phyloP scores from a whole-genome alignment of 35 echinoderm and acorn worm genomes.

The Hemicentrotus pulcherrimus region DNA sequence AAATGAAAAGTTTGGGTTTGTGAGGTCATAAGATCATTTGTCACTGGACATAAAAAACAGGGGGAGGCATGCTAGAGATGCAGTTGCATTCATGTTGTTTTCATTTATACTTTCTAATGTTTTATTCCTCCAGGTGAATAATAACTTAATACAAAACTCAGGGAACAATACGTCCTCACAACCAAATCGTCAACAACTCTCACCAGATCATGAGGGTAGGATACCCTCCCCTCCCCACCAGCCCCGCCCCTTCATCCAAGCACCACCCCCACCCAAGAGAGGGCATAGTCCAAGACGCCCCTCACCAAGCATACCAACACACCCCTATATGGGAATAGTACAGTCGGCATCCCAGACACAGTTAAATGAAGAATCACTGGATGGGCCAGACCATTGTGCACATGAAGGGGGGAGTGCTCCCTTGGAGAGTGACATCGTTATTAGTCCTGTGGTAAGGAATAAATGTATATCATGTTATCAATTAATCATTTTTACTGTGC shows the following conservation, averaged over 20 bases:
- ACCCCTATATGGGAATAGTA: background rate
- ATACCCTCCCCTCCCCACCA: slow-evolving; percentile 41
- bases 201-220: slow-evolving; percentile 1
- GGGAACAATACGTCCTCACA: background rate
- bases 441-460: slow-evolving; percentile 30
- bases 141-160: slow-evolving; percentile 12
- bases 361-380: background rate
- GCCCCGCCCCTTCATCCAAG: slow-evolving; percentile 42
- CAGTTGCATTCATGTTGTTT: no score
- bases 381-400: background rate
- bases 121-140: background rate
- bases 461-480: background rate
- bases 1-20: no score
- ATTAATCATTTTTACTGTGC: background rate
- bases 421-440: slow-evolving; percentile 11
- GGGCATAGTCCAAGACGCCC: slow-evolving; percentile 43
- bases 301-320: slow-evolving; percentile 24
- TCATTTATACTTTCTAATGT: background rate
- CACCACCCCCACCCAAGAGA: slow-evolving; percentile 13
- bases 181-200: slow-evolving; percentile 37
- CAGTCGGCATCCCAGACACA: background rate
- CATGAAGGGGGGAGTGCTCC: background rate
- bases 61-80: no score
- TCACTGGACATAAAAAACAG: no score
- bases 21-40: no score